phyloP scores from a whole-genome alignment of 2,888 invertebrate genomes.

The Acutogordius australiensis region DNA sequence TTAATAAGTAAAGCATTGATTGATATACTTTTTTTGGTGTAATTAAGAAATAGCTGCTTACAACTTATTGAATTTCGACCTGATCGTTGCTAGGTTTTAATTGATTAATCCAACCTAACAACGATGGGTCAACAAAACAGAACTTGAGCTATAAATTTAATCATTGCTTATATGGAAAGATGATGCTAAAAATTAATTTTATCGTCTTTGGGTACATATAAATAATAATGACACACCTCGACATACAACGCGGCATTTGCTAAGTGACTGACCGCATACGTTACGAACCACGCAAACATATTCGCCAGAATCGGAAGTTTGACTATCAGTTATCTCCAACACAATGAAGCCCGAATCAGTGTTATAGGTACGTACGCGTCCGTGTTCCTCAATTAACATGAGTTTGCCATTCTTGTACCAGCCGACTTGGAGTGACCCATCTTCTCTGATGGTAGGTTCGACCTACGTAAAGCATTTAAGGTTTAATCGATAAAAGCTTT shows the following conservation, averaged over 20 bases:
- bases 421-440: constrained; percentile 6
- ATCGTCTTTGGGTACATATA: no score
- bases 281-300: constrained; percentile 16
- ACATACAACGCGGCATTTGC: neutral
- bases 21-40: no score
- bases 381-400: neutral
- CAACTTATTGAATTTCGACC: no score
- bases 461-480: no score
- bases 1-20: no score
- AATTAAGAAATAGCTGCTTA: no score
- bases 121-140: no score
- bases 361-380: constrained; percentile 40
- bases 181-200: no score
- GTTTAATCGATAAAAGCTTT: no score
- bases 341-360: constrained; percentile 58
- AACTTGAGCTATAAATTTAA: no score
- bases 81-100: no score
- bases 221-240: neutral
- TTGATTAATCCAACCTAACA: no score
- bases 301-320: constrained; percentile 58
- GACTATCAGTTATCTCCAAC: constrained; percentile 60
- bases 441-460: neutral
- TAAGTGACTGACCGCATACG: neutral
- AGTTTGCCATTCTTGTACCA: constrained; percentile 14
- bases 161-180: neutral